Base-by-base conservation (phyloP, 2,888 invertebrate species). In the Entomobrya proxima region DNA sequence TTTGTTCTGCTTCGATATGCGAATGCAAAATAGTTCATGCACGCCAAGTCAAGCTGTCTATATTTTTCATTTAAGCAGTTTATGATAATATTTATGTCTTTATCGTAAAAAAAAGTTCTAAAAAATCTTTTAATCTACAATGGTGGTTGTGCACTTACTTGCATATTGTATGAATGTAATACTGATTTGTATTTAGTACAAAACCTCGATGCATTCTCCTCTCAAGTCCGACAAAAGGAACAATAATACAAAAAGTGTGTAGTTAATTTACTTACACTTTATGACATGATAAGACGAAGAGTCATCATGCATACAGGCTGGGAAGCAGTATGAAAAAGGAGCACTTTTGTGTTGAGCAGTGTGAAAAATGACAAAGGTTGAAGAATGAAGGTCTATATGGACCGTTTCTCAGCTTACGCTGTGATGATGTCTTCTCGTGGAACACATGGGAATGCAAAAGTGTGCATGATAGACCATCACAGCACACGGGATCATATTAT, bases 331-430 rank as follows among this genome's bases (percentile, higher is more conserved):
- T 35, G 18, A 47, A 13, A 47, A 47, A 64, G 37, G 64, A 64
- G 32, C 64, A 64, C 35, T 64, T 64, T 64, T 37, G 24, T 47
- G 44, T 72, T 72, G 44, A 72, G 72, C 76, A 37, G 55, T 50
- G 30, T 30, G 58, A 35, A 78, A 78, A 78, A 78, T 64, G 78
- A 78, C 61, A 78, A 78, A 64, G 64, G 78, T 64, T 78, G 78
- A 40, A 21, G 55, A 76, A 24, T 78, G 47, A 78, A 78, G 78
- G 78, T 78, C 78, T 78, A 78, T 74, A 74, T 61, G 64, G 77
- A 64, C 18, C 21, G 61, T 44, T 35, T n/a, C 75, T 61, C 24
- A 6, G 24, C n/a, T n/a, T 77, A 27, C 27, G 40, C 27, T 30
- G 15, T 55, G 35, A 7, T 64, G 64, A 13, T 5, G 7, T 64